Evolutionary conservation across 2,113 vertebrate species (phyloP).

Genomic region (Noturus placidus): DNA sequence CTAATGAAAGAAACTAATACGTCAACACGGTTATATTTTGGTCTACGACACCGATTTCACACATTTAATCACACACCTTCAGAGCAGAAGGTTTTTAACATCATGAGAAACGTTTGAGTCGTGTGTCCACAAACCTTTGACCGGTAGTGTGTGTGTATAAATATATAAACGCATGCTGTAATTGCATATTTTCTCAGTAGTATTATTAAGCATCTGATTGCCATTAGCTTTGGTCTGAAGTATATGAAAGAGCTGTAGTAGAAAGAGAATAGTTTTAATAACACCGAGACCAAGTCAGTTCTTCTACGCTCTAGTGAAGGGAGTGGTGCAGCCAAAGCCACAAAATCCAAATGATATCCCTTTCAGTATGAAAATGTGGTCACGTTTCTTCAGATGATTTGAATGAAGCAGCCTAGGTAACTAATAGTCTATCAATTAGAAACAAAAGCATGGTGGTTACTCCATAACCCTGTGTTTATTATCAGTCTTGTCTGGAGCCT

Average conservation of each 20-base stretch:
- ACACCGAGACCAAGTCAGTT: constrained; percentile 16
- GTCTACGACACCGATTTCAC: too few relatives aligned
- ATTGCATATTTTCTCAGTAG: constrained; percentile 15
- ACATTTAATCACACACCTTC: too few relatives aligned
- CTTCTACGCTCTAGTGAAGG: constrained; percentile 18
- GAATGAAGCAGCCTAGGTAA: constrained; percentile 44
- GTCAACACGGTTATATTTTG: too few relatives aligned
- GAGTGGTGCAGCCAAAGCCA: constrained; percentile 25
- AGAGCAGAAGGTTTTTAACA: too few relatives aligned
- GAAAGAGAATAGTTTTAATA: constrained; percentile 47
- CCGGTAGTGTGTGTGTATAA: background rate
- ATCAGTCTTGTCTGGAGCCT: background rate
- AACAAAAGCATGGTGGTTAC: background rate
- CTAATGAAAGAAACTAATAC: too few relatives aligned
- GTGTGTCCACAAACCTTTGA: too few relatives aligned
- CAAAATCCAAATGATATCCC: constrained; percentile 42
- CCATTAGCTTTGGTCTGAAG: constrained; percentile 41
- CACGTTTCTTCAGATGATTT: constrained; percentile 35
- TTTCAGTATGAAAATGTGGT: constrained; percentile 49
- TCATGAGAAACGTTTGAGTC: too few relatives aligned
- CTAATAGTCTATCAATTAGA: background rate
- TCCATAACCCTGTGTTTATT: background rate
- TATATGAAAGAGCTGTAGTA: constrained; percentile 20
- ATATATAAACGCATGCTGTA: constrained; percentile 28
- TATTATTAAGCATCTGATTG: constrained; percentile 47